Base-by-base conservation (phyloP, 2,113 vertebrate genomes). In the Urocolius indicus region DNA sequence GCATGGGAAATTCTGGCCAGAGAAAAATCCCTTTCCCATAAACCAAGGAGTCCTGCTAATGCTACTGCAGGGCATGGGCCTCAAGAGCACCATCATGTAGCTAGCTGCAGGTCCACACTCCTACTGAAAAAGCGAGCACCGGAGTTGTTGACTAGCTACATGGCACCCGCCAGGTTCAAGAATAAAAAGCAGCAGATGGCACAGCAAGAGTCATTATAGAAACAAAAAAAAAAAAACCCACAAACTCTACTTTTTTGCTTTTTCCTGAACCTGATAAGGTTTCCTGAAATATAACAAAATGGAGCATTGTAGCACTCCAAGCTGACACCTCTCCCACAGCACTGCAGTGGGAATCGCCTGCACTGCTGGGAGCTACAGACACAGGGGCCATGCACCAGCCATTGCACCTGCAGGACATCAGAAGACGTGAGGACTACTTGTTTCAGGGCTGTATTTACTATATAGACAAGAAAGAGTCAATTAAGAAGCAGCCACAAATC, bases 181-280 rank as follows among this genome's bases (percentile, higher is more conserved):
- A 83, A 89, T 59, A 81, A 74, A 87, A 87, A 69, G 81, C 71
- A 92, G 58, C 75, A 93, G 71, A 90, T 83, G 52, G 78, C 65
- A 92, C 16, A 55, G 71, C 30, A 65, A 59, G 62, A 89, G 59
- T 54, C 0, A 0, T 83, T 89, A 90, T 6, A 51, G 9, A 51
- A 22, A 51, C 49, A 51, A 51, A 52, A 55, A 90, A 95, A 86
- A 59, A 83, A 69, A 88, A 30, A n/a, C n/a, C n/a, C 2, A 68
- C 55, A 66, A 51, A 51, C n/a, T n/a, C n/a, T n/a, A 5, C 7
- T 41, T 58, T n/a, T 67, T 54, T 11, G 67, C 32, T 80, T 87
- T 54, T 74, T 90, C 38, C 59, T 90, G 55, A 68, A 89, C 71
- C 26, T 59, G 66, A 38, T 71, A 23, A 59, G 23, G 15, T 72